Base-by-base conservation (phyloP, 2,113 vertebrate genomes). In the Psammodynastes pulverulentus region DNA sequence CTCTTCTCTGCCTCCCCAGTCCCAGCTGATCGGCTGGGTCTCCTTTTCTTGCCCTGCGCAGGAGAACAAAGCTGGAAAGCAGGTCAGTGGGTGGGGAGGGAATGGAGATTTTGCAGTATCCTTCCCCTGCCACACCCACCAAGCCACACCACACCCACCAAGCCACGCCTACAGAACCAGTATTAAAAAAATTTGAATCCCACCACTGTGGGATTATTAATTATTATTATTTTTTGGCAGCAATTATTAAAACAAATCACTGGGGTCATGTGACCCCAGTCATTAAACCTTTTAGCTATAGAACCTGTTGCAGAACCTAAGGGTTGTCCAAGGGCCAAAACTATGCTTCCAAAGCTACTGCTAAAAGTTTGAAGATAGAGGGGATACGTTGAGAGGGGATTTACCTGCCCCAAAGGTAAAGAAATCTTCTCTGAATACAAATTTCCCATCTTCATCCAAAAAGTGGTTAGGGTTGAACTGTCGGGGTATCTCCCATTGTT, bases 371-470 rank as follows among this genome's bases (percentile, higher is more conserved):
- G 84, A 26, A 29, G 24, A 79, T 21, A 43, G 15, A n/a, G 17
- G 15, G 7, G 6, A 39, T 39, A 39, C 9, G 8, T 21, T 79
- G 72, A 39, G 6, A 21, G 34, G 19, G 7, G 8, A 79, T 79
- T 94, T 95, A 97, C 97, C 97, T 95, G 95, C 93, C n/a, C 97
- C 97, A 94, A 97, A 97, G 0, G 95, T 95, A 90, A 97, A 89
- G 92, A 97, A 97, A 54, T 96, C 97, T 45, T 97, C 96, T 56
- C 49, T 94, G 90, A 91, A 23, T 34, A 87, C 2, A 24, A 97
- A 97, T 34, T 96, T 96, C 92, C 96, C 97, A 53, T 95, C 94
- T 87, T 96, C 91, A 92, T 97, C 96, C 93, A 97, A 95, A 92
- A 98, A 97, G 88, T 96, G 96, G 67, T 91, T 54, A 0, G 97